These are phyloP conservation scores for Siphamia tubifer DNA, from an alignment of 2,113 vertebrate species.

Conservation along the genomic window DNA sequence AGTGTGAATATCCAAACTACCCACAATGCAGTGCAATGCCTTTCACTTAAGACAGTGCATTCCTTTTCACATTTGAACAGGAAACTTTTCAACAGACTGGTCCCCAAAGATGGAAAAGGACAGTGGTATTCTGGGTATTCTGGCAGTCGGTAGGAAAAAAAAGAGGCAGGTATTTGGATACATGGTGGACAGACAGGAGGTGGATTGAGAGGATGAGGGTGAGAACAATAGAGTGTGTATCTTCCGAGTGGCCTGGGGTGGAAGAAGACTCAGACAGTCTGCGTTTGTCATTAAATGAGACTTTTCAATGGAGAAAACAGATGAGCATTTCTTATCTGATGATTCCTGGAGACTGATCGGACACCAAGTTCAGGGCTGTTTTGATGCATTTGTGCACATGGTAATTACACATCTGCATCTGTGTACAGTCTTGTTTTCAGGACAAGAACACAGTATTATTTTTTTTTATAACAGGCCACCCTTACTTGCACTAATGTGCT, in stretches of 20 bases:
- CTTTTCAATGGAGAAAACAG: conserved; percentile 71
- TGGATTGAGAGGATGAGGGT: conserved; percentile 50
- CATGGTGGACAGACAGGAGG: conserved; percentile 28
- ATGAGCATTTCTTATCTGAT: conserved; percentile 41
- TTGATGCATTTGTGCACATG: background rate
- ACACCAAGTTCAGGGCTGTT: conserved; percentile 5
- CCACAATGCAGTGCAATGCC: background rate
- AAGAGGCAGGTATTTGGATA: conserved; percentile 59
- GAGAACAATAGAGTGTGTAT: conserved; percentile 67
- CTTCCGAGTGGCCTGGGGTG: conserved; percentile 31
- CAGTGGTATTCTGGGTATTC: conserved; percentile 72
- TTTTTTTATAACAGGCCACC: conserved; percentile 11
- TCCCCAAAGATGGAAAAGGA: conserved; percentile 48
- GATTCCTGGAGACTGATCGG: conserved; percentile 43
- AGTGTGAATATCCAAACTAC: conserved; percentile 6
- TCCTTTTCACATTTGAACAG: conserved; percentile 35
- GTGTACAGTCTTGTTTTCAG: background rate
- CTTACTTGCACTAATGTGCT: background rate
- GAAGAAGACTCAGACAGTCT: conserved; percentile 69
- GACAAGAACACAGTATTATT: background rate
- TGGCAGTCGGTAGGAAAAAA: conserved; percentile 31
- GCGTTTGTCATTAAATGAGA: conserved; percentile 69
- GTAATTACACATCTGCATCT: background rate
- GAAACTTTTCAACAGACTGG: conserved; percentile 40
- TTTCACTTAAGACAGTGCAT: conserved; percentile 11